phyloP scores from a whole-genome alignment of 2,888 invertebrate genomes.

The Chrysolina americana region DNA sequence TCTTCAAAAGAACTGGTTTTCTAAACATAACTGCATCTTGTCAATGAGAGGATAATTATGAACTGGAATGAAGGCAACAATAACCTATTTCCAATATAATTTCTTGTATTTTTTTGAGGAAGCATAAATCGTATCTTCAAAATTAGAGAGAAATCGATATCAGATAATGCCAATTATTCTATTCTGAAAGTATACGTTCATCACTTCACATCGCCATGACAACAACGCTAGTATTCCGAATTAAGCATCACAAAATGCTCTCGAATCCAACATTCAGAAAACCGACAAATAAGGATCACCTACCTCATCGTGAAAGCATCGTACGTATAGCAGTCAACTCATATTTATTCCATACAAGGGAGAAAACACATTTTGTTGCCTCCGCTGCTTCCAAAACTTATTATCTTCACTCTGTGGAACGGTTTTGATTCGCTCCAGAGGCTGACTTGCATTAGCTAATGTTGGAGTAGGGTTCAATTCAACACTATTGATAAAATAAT shows the following conservation, averaged over 20 bases:
- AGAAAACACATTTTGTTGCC: conserved; percentile 43
- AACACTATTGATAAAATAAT: not conserved
- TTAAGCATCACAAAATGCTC: not conserved
- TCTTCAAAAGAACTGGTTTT: too few species aligned
- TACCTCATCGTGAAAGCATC: not conserved
- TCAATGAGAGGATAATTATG: too few species aligned
- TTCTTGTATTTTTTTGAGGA: too few species aligned
- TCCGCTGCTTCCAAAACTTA: conserved; percentile 48
- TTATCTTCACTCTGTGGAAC: conserved; percentile 46
- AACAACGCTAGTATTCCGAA: not conserved
- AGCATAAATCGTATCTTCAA: too few species aligned
- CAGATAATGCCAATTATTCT: too few species aligned
- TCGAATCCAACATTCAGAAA: not conserved
- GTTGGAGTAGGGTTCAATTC: conserved; percentile 7
- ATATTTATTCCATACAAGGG: conserved; percentile 54
- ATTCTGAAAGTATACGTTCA: not conserved
- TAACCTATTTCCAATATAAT: too few species aligned
- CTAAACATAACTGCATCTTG: too few species aligned
- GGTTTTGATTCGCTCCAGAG: conserved; percentile 40
- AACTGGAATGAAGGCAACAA: too few species aligned
- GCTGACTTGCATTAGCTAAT: conserved; percentile 34
- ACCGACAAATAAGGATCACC: not conserved
- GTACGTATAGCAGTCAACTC: conserved; percentile 59
- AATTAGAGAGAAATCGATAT: too few species aligned
- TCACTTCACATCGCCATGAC: not conserved